Evolutionary conservation across 30 jellyfish, hydroid and myxozoan species (phyloP), one percentile per base, ranked within the genome.

Genomic region (Aurelia coerulea): DNA sequence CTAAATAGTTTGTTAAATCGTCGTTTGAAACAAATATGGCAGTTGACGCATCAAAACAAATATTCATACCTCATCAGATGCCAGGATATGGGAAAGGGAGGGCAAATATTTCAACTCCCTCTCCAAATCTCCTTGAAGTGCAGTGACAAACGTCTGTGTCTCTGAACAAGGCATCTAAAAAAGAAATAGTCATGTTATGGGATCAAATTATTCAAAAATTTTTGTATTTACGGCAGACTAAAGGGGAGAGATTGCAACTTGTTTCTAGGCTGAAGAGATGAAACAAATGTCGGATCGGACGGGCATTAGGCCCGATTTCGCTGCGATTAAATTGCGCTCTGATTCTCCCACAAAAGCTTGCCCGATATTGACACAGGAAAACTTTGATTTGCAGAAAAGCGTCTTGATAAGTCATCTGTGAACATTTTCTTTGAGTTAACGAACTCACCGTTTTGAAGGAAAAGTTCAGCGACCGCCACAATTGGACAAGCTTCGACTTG

Each of bases 141-240:
- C 86, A 71, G 80, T 29, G 68, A 78, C 83, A 33, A 72, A 81
- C 73, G 59, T 69, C 84, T 52, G 83, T 31, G 89, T 79, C 84
- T 76, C 96, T 73, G 96, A 78, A 46, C 96, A 88, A 60, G 96
- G 96, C 96, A 88, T 88, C 96, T 88, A 72, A 11, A 17, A 58
- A 53, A 50, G 18, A 65, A 86, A 77, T 42, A 33, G 16, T 4
- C 17, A 62, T 3, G 54, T 11, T 18, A 18, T 11, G 5, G 37
- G 0, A 2, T 32, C 17, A 29, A 78, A 41, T 29, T 15, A 16
- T 10, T 32, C 63, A 15, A 76, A 76, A 23, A 54, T 59, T 35
- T 6, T 5, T 6, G 41, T 1, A 12, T n/a, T 6, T 19, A 64
- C 17, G 50, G 53, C 52, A 23, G 32, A 62, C 32, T 13, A 31